Conservation (phyloP, 2,113 vertebrate species). For the Upupa epops region DNA sequence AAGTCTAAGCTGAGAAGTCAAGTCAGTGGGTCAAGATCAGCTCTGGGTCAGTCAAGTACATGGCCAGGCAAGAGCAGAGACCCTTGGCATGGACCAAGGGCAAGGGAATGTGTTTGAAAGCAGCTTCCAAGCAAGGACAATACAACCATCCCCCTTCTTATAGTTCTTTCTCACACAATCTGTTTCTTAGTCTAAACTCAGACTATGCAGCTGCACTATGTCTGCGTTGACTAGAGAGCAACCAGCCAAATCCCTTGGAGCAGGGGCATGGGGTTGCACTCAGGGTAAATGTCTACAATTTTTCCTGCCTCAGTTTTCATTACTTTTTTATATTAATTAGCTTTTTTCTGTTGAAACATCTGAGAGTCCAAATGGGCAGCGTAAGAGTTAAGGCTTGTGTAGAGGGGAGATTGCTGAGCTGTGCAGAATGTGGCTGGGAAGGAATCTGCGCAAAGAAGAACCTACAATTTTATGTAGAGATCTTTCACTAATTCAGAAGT, state of each 20-base stretch:
- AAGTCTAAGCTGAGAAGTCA: background rate
- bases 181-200: background rate
- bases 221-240: rapidly evolving
- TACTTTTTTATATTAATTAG: background rate
- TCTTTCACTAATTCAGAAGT: background rate
- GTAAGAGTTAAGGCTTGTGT: background rate
- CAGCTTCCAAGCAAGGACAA: background rate
- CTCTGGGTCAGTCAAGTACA: background rate
- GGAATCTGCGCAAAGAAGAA: background rate
- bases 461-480: background rate
- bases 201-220: background rate
- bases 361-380: background rate
- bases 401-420: background rate
- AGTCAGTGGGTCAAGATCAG: background rate
- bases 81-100: background rate
- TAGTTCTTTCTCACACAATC: background rate
- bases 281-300: background rate
- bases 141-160: background rate
- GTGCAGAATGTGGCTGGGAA: background rate
- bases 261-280: background rate
- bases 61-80: background rate
- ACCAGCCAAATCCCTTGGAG: background rate
- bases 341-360: background rate
- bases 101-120: background rate
- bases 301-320: background rate